Conservation (phyloP, 2,888 invertebrate species). For the Meloe dianella region DNA sequence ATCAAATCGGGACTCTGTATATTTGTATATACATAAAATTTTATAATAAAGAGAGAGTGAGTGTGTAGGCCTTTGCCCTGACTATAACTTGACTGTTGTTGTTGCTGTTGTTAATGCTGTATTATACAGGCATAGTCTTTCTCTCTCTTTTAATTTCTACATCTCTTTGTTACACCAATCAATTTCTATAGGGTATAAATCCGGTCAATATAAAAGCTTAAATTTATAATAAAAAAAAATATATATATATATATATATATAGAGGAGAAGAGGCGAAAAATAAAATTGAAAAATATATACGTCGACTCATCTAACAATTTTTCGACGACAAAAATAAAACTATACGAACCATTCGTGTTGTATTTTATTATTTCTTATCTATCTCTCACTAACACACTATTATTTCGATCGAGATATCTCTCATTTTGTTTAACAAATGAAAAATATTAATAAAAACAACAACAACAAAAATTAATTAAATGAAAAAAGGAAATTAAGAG, state of each 20-base stretch:
- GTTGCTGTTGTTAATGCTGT: no score
- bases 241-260: no score
- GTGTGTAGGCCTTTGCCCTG: slow-evolving; percentile 4
- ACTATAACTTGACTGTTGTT: not conserved
- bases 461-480: not conserved
- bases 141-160: no score
- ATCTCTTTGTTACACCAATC: no score
- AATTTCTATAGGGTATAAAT: not conserved
- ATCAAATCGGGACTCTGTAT: no score
- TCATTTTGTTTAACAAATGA: not conserved
- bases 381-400: not conserved
- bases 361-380: not conserved
- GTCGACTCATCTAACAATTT: slow-evolving; percentile 14
- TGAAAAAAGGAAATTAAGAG: not conserved
- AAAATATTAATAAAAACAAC: not conserved
- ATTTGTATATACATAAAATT: not conserved
- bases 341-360: slow-evolving; percentile 7
- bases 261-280: not conserved
- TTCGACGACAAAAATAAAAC: slow-evolving; percentile 13
- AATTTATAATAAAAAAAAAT: not conserved
- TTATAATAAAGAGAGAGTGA: slow-evolving; percentile 2
- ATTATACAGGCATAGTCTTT: no score
- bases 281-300: no score
- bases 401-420: not conserved
- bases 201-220: not conserved